Conservation (phyloP, 2,113 vertebrate species). For the Podarcis cretensis region DNA sequence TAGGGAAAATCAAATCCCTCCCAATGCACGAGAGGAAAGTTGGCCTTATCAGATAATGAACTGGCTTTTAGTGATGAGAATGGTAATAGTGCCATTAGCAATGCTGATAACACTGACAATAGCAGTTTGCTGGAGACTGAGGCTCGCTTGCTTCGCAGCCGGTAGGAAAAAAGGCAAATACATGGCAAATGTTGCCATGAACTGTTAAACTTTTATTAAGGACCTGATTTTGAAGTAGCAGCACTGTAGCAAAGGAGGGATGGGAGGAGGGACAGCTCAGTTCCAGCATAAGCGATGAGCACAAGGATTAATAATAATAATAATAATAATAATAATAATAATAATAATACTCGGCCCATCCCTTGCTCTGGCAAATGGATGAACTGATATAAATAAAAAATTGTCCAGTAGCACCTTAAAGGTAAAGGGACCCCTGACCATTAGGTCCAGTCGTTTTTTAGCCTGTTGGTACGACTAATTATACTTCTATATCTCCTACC, state of each 20-base stretch:
- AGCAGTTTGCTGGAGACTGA: conserved; percentile 38
- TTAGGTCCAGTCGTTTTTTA: too few relatives aligned
- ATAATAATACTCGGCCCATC: too few relatives aligned
- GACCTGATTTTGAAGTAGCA: conserved; percentile 32
- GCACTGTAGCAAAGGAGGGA: neutral
- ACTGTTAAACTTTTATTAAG: conserved; percentile 12
- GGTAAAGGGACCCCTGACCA: too few relatives aligned
- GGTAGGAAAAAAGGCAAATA: conserved; percentile 44
- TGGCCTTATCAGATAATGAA: conserved; percentile 74
- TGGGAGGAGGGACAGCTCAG: too few relatives aligned
- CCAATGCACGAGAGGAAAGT: conserved; percentile 65
- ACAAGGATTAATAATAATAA: too few relatives aligned
- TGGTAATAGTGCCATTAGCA: conserved; percentile 68
- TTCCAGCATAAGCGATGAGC: too few relatives aligned
- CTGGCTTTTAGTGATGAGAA: conserved; percentile 67
- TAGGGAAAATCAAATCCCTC: conserved; percentile 69
- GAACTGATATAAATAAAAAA: too few relatives aligned
- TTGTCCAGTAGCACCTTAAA: too few relatives aligned
- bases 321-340: too few relatives aligned
- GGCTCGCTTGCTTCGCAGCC: conserved; percentile 48
- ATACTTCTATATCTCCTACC: too few relatives aligned
- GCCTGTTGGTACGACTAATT: too few relatives aligned
- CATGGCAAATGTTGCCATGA: conserved; percentile 34
- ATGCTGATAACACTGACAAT: conserved; percentile 67
- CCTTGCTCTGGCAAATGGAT: too few relatives aligned